Evolutionary conservation across 2,888 invertebrate species (phyloP), one percentile per base, ranked within the genome.

Genomic region (Parochlus steinenii): DNA sequence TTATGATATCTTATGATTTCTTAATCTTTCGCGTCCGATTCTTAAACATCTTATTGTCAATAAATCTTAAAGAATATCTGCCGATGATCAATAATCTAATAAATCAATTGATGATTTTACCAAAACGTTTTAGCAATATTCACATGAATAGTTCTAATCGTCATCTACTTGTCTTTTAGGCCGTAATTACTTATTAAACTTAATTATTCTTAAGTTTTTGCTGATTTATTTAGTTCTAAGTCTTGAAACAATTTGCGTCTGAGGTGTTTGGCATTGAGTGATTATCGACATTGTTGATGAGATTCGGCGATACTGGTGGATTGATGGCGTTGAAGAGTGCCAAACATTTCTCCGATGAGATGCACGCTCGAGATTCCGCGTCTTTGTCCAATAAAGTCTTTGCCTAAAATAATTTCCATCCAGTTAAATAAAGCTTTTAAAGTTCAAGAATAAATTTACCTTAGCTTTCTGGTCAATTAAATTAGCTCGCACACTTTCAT

Each of bases 401-500:
- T n/a, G 58, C 56, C 59, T 59, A 12, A 17, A n/a, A n/a, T n/a
- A n/a, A n/a, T n/a, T n/a, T n/a, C n/a, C 6, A 22, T 8, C 10
- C 10, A 8, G 6, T 22, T 22, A 27, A 14, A 11, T 7, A 27
- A 27, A 27, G 6, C 6, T 12, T 12, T 27, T n/a, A 38, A 24
- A 22, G 22, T 22, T 22, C 22, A 39, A 39, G 10, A 16, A 17
- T 30, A 3, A 26, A 23, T 11, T 39, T 51, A 76, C 76, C 63
- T 69, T 74, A 18, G 60, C 52, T 52, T 67, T 71, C 49, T 76
- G 73, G 37, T 76, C 74, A 42, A 73, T 66, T 43, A 81, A 61
- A 40, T 67, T 68, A 44, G 70, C 71, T 46, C 71, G 69, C 42
- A 87, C 74, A 10, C 71, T 67, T 49, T 83, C 82, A 57, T 89